Evolutionary conservation across 2,113 vertebrate species (phyloP).

Genomic region (Embiotoca jacksoni): DNA sequence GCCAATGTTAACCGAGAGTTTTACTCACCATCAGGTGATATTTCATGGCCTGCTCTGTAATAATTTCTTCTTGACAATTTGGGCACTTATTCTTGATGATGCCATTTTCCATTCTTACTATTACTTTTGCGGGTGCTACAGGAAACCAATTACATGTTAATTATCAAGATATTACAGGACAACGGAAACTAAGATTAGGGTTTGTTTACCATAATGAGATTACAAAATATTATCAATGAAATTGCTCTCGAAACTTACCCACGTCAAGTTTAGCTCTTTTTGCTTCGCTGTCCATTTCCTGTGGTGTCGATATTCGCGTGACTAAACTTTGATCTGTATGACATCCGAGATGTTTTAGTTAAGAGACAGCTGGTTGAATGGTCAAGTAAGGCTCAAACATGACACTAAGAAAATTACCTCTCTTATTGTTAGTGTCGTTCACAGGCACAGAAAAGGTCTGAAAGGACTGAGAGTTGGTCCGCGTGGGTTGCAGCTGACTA

Average conservation of each 20-base stretch:
- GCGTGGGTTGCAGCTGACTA: constrained; percentile 53
- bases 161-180: neutral
- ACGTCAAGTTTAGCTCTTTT: constrained; percentile 84
- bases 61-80: constrained; percentile 92
- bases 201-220: neutral
- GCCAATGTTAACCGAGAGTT: neutral
- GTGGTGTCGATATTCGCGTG: constrained; percentile 78
- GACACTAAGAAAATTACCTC: constrained; percentile 36
- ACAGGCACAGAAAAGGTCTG: constrained; percentile 52
- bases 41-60: constrained; percentile 88
- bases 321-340: constrained; percentile 74
- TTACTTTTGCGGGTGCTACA: constrained; percentile 35
- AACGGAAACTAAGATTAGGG: neutral
- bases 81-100: constrained; percentile 89
- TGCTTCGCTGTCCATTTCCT: constrained; percentile 66
- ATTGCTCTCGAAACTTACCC: constrained; percentile 47
- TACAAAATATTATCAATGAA: neutral
- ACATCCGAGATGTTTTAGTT: neutral
- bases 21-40: constrained; percentile 90
- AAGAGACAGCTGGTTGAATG: neutral
- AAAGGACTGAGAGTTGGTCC: constrained; percentile 36
- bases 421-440: constrained; percentile 31
- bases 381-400: neutral
- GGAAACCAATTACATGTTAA: constrained; percentile 24
- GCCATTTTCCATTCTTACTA: constrained; percentile 87